A percentile compares a stretch with the other conserved stretches of the same genome.
phyloP scores from a whole-genome alignment of 2,888 invertebrate genomes.

The Campaea margaritaria region DNA sequence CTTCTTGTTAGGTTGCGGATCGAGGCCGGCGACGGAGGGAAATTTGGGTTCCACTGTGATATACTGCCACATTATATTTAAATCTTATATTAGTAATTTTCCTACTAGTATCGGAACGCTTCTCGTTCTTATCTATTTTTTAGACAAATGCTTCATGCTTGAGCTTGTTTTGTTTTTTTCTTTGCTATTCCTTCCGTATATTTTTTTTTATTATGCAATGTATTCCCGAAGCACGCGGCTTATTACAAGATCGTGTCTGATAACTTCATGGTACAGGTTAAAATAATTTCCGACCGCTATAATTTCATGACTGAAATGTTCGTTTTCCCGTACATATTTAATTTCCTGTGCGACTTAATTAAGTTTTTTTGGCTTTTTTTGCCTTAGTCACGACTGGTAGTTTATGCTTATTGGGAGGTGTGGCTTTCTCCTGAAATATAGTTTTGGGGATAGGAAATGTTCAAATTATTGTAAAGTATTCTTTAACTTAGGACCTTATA shows the following conservation, averaged over 20 bases:
- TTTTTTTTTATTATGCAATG: conserved; percentile 5
- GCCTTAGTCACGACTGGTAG: conserved; percentile 33
- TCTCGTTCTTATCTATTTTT: no score
- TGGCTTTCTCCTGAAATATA: conserved; percentile 31
- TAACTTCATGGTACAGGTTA: conserved; percentile 38
- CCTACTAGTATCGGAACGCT: not conserved
- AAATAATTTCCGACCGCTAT: conserved; percentile 48
- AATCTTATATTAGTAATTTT: not conserved
- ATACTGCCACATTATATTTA: conserved; percentile 33
- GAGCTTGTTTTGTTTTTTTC: no score
- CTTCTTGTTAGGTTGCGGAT: conserved; percentile 60
- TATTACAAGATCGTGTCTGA: conserved; percentile 51
- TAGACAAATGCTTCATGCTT: no score
- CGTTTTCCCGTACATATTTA: conserved; percentile 55
- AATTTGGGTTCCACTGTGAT: conserved; percentile 27
- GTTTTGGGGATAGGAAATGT: conserved; percentile 5
- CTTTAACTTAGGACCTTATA: no score
- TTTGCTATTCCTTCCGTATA: no score
- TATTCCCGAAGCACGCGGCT: conserved; percentile 43
- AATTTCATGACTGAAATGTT: conserved; percentile 51
- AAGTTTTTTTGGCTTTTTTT: conserved; percentile 46
- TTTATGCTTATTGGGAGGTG: conserved; percentile 36
- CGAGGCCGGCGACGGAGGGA: conserved; percentile 42
- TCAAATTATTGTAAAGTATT: not conserved
- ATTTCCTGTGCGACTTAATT: conserved; percentile 70